Conservation (phyloP, 2,888 invertebrate genomes). For the Drosophila fungiperda region DNA sequence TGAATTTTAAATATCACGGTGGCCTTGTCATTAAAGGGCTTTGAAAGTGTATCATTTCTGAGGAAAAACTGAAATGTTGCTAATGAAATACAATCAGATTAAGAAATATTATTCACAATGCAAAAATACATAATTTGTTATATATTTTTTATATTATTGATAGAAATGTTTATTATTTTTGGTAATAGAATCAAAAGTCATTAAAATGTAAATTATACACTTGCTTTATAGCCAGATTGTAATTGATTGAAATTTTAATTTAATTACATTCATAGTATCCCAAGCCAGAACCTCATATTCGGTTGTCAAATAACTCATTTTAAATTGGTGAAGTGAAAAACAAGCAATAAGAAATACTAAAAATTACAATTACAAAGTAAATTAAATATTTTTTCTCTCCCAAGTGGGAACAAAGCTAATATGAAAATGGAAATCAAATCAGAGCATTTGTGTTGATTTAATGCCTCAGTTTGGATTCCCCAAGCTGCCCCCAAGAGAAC, state of each 20-base stretch:
- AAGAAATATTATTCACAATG: neutral
- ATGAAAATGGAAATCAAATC: constrained; percentile 47
- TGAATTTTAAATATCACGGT: neutral
- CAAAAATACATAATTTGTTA: neutral
- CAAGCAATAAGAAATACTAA: neutral
- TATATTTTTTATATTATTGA: neutral
- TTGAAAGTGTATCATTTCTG: neutral
- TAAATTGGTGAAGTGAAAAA: neutral
- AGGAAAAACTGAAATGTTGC: neutral
- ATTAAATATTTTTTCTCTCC: neutral
- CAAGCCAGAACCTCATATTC: too few species aligned
- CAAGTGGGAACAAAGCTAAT: constrained; percentile 12
- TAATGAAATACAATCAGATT: neutral
- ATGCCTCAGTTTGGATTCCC: constrained; percentile 26
- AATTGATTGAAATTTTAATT: too few species aligned
- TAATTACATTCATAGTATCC: too few species aligned
- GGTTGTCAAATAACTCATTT: too few species aligned
- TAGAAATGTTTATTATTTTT: neutral
- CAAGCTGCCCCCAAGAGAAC: constrained; percentile 1
- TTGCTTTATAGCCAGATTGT: neutral
- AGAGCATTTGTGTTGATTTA: constrained; percentile 59
- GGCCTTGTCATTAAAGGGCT: neutral
- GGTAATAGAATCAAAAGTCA: neutral
- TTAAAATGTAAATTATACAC: neutral
- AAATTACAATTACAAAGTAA: constrained; percentile 5